Evolutionary conservation across 2,888 invertebrate species (phyloP).

Genomic region (Ophion slaviceki): DNA sequence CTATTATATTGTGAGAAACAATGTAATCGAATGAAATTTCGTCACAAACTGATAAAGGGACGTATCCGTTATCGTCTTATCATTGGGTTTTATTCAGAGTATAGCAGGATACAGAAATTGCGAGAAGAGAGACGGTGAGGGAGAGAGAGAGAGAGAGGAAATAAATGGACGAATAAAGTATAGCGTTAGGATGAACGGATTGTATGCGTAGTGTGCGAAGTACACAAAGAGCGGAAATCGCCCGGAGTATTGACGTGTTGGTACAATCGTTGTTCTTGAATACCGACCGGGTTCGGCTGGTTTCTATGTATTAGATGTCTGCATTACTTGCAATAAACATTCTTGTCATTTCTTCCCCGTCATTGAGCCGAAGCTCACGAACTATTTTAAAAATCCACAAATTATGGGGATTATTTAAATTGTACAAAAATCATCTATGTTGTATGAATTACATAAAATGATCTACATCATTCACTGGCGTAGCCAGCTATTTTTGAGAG

Average conservation of each 20-base stretch:
- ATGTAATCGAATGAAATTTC: neutral
- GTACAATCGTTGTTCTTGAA: conserved; percentile 35
- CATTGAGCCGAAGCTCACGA: no score
- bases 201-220: conserved; percentile 44
- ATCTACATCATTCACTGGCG: no score
- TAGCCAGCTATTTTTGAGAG: no score
- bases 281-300: conserved; percentile 12
- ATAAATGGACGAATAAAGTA: neutral
- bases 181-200: conserved; percentile 53
- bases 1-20: neutral
- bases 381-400: no score
- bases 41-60: neutral
- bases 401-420: no score
- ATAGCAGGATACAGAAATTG: neutral
- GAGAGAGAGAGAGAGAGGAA: neutral
- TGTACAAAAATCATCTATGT: no score
- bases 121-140: neutral
- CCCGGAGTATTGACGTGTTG: conserved; percentile 72
- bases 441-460: no score
- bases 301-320: neutral
- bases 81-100: conserved; percentile 4
- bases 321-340: neutral
- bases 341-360: no score
- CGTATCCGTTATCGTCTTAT: conserved; percentile 1
- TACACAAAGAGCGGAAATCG: conserved; percentile 63